A percentile compares a stretch with the other conserved stretches of the same genome.
Conservation (phyloP, 2,113 vertebrate genomes). For the Psephotus haematonotus region DNA sequence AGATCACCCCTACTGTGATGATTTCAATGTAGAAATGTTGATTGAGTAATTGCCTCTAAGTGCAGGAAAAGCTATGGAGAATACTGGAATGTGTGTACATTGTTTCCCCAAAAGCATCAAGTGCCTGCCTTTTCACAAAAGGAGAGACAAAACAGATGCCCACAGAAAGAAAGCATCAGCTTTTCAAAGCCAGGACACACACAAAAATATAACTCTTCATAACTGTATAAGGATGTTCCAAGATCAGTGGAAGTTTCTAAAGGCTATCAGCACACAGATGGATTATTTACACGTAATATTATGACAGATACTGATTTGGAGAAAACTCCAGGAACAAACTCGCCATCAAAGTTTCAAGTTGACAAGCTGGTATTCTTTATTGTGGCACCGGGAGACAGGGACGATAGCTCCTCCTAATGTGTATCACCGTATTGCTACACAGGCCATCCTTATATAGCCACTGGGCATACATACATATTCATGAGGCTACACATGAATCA, state of each 20-base stretch:
- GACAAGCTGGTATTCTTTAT: too few species aligned
- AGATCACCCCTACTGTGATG: background rate
- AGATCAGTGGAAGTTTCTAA: background rate
- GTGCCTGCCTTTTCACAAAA: background rate
- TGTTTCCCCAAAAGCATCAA: background rate
- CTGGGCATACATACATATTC: too few species aligned
- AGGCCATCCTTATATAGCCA: too few species aligned
- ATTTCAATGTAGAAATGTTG: background rate
- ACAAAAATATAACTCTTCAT: background rate
- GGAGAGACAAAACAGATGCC: background rate
- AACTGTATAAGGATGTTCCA: background rate
- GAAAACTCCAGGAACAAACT: too few species aligned
- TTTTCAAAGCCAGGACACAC: background rate
- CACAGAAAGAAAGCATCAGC: background rate
- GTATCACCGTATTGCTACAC: too few species aligned
- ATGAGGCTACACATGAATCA: too few species aligned
- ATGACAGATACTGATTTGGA: background rate
- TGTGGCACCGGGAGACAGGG: too few species aligned
- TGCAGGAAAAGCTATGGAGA: background rate
- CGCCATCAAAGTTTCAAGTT: too few species aligned
- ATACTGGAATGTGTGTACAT: accelerated
- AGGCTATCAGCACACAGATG: background rate
- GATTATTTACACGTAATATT: background rate
- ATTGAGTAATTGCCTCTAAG: background rate
- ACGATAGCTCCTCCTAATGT: too few species aligned